Evolutionary conservation across 2,888 invertebrate species (phyloP), one percentile per base, ranked within the genome.

Genomic region (Pardosa pseudoannulata): DNA sequence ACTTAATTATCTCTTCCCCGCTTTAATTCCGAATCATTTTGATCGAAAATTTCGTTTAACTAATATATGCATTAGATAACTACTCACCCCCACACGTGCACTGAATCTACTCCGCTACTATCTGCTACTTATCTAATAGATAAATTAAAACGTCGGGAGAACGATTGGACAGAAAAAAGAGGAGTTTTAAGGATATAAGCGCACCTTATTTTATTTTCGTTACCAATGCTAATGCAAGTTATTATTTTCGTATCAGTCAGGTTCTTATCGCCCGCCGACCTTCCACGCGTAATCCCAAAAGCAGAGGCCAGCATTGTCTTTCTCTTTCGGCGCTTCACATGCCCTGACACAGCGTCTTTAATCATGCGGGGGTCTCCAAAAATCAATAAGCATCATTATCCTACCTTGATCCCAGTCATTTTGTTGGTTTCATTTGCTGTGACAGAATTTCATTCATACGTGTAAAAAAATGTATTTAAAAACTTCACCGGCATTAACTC

Each of bases 41-140:
- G n/a, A 23, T 9, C 13, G 27, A 64, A n/a, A n/a, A 9, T 1
- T 28, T 23, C 64, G 11, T 64, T 28, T 19, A 64, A 64, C 64
- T 64, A 28, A 29, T 28, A 64, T 64, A 64, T 65, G 65, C 56
- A 56, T 56, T 56, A 56, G 56, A 56, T 46, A 46, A 46, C 41
- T 16, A 46, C 16, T 6, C 41, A 13, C 41, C 16, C 9, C 9
- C 6, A 56, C 5, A 56, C 56, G 56, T 3, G 36, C 36, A 36
- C 9, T 7, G 36, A 36, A 36, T 36, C 36, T n/a, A 36, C 36
- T 36, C 56, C 11, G 56, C 5, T 23, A 56, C 56, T 23, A 16
- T 46, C 23, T 23, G 2, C 1, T 23, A 56, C 19, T 56, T 56
- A 56, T 56, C 56, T 56, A 23, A 56, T 23, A 16, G 56, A 56